Conservation (phyloP, 2,113 vertebrate genomes). For the Phodopus roborovskii region DNA sequence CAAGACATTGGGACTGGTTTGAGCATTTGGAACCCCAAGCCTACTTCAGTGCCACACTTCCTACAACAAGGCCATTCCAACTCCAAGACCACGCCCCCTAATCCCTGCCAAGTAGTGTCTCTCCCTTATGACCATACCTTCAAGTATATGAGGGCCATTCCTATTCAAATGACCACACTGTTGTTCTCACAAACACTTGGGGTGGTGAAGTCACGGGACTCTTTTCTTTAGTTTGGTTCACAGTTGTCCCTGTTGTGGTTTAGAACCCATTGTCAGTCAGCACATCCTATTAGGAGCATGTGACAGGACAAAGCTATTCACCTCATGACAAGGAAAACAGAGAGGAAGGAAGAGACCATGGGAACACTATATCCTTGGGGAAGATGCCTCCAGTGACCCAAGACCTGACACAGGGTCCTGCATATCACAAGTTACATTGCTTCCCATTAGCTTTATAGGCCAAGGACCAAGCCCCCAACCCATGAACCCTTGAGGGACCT, state of each 20-base stretch:
- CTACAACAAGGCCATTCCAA: background rate
- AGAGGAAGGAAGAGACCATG: background rate
- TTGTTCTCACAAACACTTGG: background rate
- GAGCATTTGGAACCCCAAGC: background rate
- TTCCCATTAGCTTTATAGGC: background rate
- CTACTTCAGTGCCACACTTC: background rate
- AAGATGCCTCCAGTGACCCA: background rate
- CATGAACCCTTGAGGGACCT: background rate
- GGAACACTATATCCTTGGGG: background rate
- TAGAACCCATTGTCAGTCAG: background rate
- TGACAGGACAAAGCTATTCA: background rate
- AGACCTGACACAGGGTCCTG: background rate
- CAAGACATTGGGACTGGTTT: too few species aligned
- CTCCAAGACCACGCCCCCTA: background rate
- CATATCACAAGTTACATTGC: background rate
- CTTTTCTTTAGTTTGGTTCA: background rate
- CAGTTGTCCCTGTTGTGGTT: background rate
- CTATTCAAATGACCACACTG: background rate
- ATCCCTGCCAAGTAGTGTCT: background rate
- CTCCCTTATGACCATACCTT: background rate
- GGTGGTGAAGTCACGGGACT: background rate
- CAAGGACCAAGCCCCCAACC: background rate
- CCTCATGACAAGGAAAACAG: background rate
- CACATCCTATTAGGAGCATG: background rate
- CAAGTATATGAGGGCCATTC: too few species aligned